A percentile compares a stretch with the other conserved stretches of the same genome.
These are phyloP conservation scores for Limanda limanda DNA, from an alignment of 2,113 vertebrate species.

Conservation along the genomic window DNA sequence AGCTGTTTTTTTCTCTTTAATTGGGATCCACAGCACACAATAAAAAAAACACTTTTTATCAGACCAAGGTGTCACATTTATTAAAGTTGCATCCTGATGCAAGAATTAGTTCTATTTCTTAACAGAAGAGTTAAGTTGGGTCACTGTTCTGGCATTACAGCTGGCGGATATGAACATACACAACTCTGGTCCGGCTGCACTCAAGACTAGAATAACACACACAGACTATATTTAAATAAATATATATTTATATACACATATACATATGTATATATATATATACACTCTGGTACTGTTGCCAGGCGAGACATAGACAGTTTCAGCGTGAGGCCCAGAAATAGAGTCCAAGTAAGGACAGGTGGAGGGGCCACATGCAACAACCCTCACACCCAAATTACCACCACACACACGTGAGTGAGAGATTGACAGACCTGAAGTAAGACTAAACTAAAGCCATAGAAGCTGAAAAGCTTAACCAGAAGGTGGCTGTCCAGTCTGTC, in stretches of 20 bases:
- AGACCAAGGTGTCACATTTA: not conserved
- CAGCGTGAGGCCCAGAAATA: conserved; percentile 60
- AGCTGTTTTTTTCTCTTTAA: not conserved
- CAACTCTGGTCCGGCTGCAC: too few species aligned
- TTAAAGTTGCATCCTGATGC: not conserved
- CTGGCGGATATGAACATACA: too few species aligned
- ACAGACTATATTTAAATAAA: not conserved
- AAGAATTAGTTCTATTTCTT: conserved; percentile 14
- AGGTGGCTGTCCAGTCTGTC: not conserved
- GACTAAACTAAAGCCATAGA: conserved; percentile 19
- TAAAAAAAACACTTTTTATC: not conserved
- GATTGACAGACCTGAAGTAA: conserved; percentile 17
- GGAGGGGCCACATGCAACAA: conserved; percentile 50
- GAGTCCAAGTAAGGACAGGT: conserved; percentile 62
- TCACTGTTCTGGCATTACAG: too few species aligned
- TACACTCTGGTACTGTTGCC: conserved; percentile 55
- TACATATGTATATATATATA: not conserved
- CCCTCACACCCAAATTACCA: conserved; percentile 39
- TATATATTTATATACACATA: not conserved
- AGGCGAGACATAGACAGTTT: conserved; percentile 61
- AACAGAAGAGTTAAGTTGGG: too few species aligned
- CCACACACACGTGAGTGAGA: conserved; percentile 4
- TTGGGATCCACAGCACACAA: too few species aligned
- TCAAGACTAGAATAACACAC: too few species aligned
- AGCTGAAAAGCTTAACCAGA: not conserved